phyloP scores from a whole-genome alignment of 1,140 invertebrate species.

The Leptopilina boulardi region DNA sequence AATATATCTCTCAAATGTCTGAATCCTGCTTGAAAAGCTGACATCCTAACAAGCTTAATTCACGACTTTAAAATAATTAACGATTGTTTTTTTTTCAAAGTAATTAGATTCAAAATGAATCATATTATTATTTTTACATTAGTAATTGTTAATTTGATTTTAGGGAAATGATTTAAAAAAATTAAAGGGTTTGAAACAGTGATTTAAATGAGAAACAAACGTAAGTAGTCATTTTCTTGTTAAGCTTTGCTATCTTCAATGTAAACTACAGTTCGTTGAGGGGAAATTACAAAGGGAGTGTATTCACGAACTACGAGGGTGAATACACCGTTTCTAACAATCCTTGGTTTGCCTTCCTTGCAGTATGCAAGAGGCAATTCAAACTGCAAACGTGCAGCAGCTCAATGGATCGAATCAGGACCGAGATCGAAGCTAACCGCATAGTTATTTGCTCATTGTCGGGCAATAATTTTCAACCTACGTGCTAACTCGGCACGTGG shows the following conservation, averaged over 20 bases:
- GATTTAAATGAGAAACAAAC: neutral
- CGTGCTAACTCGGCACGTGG: neutral
- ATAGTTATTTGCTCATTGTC: conserved; percentile 25
- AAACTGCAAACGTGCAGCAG: conserved; percentile 21
- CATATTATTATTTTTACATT: no score
- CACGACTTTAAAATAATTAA: neutral
- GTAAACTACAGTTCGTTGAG: conserved; percentile 14
- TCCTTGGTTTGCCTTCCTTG: conserved; percentile 23
- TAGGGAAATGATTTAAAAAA: neutral
- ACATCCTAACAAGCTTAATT: neutral
- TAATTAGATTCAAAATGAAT: neutral
- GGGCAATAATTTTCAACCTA: conserved; percentile 8
- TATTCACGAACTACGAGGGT: neutral
- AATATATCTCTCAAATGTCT: conserved; percentile 1
- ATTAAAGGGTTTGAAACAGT: neutral
- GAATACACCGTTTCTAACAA: neutral
- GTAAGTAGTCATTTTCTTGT: neutral
- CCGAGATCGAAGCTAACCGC: neutral
- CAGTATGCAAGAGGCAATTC: conserved; percentile 28
- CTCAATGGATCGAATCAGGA: conserved; percentile 25
- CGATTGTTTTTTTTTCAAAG: neutral
- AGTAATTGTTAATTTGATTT: no score
- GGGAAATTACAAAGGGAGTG: conserved; percentile 15
- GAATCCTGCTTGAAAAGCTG: neutral
- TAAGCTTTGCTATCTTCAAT: conserved; percentile 3